Conservation (phyloP, 2,888 invertebrate species). For the Hyppa rectilinea region DNA sequence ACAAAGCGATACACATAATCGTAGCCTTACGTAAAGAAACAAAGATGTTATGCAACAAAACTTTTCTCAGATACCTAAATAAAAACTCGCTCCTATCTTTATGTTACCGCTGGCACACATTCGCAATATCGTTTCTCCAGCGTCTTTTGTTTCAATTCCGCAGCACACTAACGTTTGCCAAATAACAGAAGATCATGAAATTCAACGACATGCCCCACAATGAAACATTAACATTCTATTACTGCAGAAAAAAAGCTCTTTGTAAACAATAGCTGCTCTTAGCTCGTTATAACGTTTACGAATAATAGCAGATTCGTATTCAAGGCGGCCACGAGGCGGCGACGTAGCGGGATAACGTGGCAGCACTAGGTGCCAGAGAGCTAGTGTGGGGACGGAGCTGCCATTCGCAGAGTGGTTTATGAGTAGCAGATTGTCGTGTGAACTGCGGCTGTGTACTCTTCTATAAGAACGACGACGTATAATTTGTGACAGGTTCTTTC, state of each 20-base stretch:
- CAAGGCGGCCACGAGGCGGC: conserved; percentile 15
- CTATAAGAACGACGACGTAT: not conserved
- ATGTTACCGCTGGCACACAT: conserved; percentile 34
- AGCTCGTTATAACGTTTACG: conserved; percentile 48
- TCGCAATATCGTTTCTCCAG: conserved; percentile 35
- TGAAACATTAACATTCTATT: conserved; percentile 64
- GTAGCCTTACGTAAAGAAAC: conserved; percentile 30
- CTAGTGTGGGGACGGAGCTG: not conserved
- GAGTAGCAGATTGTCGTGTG: conserved; percentile 9
- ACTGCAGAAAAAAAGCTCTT: conserved; percentile 60
- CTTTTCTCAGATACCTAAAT: conserved; percentile 23
- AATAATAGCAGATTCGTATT: conserved; percentile 50
- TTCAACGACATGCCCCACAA: conserved; percentile 50
- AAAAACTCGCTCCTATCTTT: conserved; percentile 30
- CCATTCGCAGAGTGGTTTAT: not conserved
- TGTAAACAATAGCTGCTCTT: conserved; percentile 60
- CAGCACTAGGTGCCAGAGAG: conserved; percentile 24
- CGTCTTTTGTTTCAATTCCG: conserved; percentile 47
- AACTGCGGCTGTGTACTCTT: no score
- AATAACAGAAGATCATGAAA: conserved; percentile 59
- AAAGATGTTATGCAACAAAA: conserved; percentile 25
- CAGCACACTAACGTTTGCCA: conserved; percentile 44
- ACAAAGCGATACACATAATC: conserved; percentile 21
- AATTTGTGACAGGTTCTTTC: not conserved
- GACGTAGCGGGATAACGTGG: conserved; percentile 21